Conservation (phyloP, 1,140 invertebrate genomes). For the Archivesica marissinica region DNA sequence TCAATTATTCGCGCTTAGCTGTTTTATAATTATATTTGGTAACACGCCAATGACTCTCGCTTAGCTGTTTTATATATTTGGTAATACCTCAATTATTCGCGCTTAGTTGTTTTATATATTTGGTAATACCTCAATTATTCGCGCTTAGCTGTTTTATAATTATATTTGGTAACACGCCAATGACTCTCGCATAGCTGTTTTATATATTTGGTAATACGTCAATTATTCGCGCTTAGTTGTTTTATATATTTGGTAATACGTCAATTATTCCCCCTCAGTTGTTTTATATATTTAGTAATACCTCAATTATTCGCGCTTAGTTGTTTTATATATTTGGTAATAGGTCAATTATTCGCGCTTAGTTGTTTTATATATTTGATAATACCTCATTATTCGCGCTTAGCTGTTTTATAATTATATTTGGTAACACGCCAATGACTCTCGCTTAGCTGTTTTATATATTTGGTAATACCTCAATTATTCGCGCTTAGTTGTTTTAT, state of each 20-base stretch:
- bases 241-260: not conserved
- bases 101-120: no score
- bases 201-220: not conserved
- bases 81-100: not conserved
- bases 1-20: not conserved
- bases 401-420: not conserved
- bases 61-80: not conserved
- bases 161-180: no score
- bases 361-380: not conserved
- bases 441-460: no score
- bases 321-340: no score
- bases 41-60: not conserved
- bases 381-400: not conserved
- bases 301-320: no score
- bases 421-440: not conserved
- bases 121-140: no score
- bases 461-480: no score
- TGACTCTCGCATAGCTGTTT: not conserved
- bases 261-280: no score
- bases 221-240: not conserved
- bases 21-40: not conserved
- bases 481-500: no score
- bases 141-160: no score
- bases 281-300: no score
- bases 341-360: not conserved